Evolutionary conservation across 2,888 invertebrate genomes (phyloP), one percentile per base, ranked within the genome.

Genomic region (Mesorhabditis spiculigera): DNA sequence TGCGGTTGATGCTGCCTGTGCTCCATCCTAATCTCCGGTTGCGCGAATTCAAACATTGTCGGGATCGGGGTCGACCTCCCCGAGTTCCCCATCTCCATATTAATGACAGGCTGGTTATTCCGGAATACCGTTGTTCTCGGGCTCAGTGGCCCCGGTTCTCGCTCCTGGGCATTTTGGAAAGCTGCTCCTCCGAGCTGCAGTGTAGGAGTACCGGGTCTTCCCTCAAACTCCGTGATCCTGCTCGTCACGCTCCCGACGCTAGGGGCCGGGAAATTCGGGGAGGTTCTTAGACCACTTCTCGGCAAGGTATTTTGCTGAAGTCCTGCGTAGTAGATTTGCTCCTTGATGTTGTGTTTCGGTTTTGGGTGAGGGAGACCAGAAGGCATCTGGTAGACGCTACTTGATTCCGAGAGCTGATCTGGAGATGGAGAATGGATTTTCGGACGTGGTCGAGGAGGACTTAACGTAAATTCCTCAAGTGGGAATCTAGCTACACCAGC

Each of bases 291-390:
- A 16, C 68, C 63, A 42, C 63, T 44, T 13, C 63, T 63, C 63
- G 41, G 41, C n/a, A 63, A 16, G 10, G 63, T 63, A 28, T 16
- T 63, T 16, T 16, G n/a, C 62, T 75, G 73, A 65, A 75, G 69
- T 63, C 73, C 73, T 50, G 75, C 77, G 62, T 75, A 67, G 66
- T 78, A 71, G 13, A 85, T 69, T 72, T 86, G 85, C 71, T 85
- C 84, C 62, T 84, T 80, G 62, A 85, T 77, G 72, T 85, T 84
- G 75, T 85, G 85, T 64, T 83, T 82, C 5, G 85, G 85, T 68
- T 78, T 78, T 5, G 85, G 85, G 72, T 86, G 84, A 0, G 85
- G 85, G 44, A 85, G 73, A 41, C 79, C 79, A 8, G 76, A 75
- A 5, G 80, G 80, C 44, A 79, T 75, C 50, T 79, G 78, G 66